Conservation (phyloP, 2,888 invertebrate genomes). For the Drosophila mulleri region DNA sequence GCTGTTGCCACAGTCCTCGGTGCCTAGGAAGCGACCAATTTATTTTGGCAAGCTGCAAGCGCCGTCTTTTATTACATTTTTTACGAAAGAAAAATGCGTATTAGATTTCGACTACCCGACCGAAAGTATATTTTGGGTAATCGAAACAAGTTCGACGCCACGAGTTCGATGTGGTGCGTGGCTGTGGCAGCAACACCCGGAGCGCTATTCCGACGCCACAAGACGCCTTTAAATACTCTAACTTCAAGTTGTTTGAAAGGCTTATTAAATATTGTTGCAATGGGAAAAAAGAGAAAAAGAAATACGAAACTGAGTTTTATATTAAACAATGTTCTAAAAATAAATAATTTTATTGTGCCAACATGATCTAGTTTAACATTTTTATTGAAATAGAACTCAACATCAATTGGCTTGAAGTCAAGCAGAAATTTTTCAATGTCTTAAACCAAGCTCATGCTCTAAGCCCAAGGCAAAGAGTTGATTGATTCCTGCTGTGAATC, state of each 20-base stretch:
- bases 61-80: conserved; percentile 24
- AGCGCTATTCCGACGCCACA: conserved; percentile 58
- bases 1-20: conserved; percentile 7
- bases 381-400: no score
- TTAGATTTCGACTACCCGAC: conserved; percentile 66
- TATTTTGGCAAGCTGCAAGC: conserved; percentile 41
- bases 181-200: conserved; percentile 59
- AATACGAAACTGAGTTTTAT: no score
- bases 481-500: neutral
- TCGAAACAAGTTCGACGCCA: conserved; percentile 58
- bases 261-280: neutral
- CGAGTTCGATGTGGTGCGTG: conserved; percentile 22
- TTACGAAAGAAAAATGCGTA: conserved; percentile 61
- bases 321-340: no score
- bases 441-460: neutral
- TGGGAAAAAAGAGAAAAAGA: no score
- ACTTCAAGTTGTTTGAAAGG: neutral
- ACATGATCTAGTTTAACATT: no score
- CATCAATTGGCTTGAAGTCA: no score
- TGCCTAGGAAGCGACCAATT: conserved; percentile 62
- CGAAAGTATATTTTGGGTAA: conserved; percentile 37
- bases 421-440: neutral
- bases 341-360: no score
- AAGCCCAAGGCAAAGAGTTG: neutral
- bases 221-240: conserved; percentile 18